Percentiles rank a stretch among this genome's conserved stretches.
Conservation (phyloP, 2,113 vertebrate genomes). For the Pachypanchax playfairii region DNA sequence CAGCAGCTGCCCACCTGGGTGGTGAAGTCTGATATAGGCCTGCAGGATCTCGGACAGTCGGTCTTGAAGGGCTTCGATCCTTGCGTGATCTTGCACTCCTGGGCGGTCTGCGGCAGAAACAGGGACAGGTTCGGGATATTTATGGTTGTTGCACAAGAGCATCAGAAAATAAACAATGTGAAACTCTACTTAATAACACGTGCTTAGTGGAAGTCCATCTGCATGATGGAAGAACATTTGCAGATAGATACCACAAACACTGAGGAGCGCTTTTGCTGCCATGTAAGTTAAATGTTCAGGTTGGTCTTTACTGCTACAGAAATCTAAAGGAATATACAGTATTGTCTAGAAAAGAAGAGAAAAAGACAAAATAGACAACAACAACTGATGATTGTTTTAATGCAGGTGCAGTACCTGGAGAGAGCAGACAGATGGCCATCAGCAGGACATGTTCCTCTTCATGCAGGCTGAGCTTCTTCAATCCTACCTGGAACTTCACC, state of each 20-base stretch:
- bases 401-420: constrained; percentile 84
- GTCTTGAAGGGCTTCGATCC: constrained; percentile 92
- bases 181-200: too few relatives aligned
- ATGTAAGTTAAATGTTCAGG: too few relatives aligned
- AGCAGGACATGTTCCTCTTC: constrained; percentile 96
- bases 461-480: constrained; percentile 93
- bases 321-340: too few relatives aligned
- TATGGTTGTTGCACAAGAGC: background rate
- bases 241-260: too few relatives aligned
- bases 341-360: background rate
- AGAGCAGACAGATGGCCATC: constrained; percentile 98
- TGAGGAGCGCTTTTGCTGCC: too few relatives aligned
- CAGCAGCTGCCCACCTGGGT: constrained; percentile 87
- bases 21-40: constrained; percentile 91
- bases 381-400: constrained; percentile 17
- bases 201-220: too few relatives aligned
- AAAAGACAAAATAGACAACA: background rate
- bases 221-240: too few relatives aligned
- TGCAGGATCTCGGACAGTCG: constrained; percentile 89
- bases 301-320: too few relatives aligned
- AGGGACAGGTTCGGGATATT: background rate
- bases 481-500: constrained; percentile 94
- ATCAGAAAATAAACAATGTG: too few relatives aligned
- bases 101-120: constrained; percentile 86
- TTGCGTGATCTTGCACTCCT: constrained; percentile 87